Conservation (phyloP, 2,888 invertebrate species). For the Colostygia pectinataria region DNA sequence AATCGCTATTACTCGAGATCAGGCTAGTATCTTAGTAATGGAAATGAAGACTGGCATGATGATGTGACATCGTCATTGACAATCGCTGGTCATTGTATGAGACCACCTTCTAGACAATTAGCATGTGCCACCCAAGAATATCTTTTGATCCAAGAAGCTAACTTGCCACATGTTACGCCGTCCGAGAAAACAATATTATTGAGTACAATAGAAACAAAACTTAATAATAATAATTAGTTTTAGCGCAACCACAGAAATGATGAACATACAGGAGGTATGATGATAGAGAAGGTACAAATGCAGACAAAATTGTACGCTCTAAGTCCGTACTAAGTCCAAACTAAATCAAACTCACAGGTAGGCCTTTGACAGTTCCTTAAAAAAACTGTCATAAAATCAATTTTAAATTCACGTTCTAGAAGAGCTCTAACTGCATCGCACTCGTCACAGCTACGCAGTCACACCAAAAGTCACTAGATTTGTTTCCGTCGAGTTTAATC, state of each 20-base stretch:
- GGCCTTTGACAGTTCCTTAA: too few species aligned
- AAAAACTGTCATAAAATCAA: too few species aligned
- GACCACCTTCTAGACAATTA: constrained; percentile 28
- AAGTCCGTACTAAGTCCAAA: too few species aligned
- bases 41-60: too few species aligned
- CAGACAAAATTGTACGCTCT: too few species aligned
- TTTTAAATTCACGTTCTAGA: too few species aligned
- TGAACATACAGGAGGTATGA: too few species aligned
- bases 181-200: constrained; percentile 7
- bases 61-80: too few species aligned
- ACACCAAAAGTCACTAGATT: constrained; percentile 1
- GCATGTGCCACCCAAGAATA: constrained; percentile 21
- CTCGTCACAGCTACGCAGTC: constrained; percentile 1
- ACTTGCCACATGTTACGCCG: constrained; percentile 13
- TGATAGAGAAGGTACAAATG: too few species aligned
- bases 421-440: not conserved
- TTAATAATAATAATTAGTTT: not conserved
- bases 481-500: constrained; percentile 1
- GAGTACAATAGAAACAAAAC: not conserved
- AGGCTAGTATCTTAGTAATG: too few species aligned
- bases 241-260: not conserved
- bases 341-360: too few species aligned
- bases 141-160: constrained; percentile 23
- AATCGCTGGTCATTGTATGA: not conserved
- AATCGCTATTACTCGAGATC: too few species aligned